Base-by-base conservation (phyloP, 2,888 invertebrate genomes). In the Cyclophora punctaria region DNA sequence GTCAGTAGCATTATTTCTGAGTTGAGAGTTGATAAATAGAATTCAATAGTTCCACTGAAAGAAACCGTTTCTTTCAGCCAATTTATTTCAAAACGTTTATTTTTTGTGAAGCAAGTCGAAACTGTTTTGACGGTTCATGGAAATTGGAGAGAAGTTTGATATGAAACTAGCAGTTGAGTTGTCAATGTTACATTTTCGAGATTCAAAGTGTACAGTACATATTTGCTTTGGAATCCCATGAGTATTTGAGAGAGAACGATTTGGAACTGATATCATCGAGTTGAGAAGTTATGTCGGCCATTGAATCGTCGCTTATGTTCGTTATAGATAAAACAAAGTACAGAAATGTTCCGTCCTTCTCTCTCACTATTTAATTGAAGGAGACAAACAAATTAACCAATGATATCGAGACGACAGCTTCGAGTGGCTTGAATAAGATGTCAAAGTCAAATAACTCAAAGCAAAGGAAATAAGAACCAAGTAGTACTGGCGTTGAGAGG, bases 401-500 rank as follows among this genome's bases (percentile, higher is more conserved):
- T 37, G 37, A 37, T 37, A 37, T 37, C 37, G 37, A 37, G 37
- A 37, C 37, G 2, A 20, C 20, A 20, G 44, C 42, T 46, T 48
- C 48, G 49, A 48, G 44, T 40, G 47, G 47, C 41, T 44, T 37
- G 37, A 37, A 37, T 5, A 50, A 47, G 46, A 47, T 46, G 46
- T 50, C 51, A 55, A 51, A 55, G 51, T 34, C 34, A 49, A 56
- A 52, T 51, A 46, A 48, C 52, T 54, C 49, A 52, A 54, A 53
- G 51, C 35, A 48, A 41, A 41, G 46, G 46, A 53, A 50, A 50
- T 50, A 44, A 37, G 5, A 5, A 37, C 37, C 4, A 4, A 37
- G 37, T 4, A 37, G 37, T 37, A 5, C 37, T 37, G 37, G 4
- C 37, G 20, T 20, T 20, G 4, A 5, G 37, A 37, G 37, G 37